These are phyloP conservation scores for Chroicocephalus ridibundus DNA, from an alignment of 2,113 vertebrate species.

Conservation along the genomic window DNA sequence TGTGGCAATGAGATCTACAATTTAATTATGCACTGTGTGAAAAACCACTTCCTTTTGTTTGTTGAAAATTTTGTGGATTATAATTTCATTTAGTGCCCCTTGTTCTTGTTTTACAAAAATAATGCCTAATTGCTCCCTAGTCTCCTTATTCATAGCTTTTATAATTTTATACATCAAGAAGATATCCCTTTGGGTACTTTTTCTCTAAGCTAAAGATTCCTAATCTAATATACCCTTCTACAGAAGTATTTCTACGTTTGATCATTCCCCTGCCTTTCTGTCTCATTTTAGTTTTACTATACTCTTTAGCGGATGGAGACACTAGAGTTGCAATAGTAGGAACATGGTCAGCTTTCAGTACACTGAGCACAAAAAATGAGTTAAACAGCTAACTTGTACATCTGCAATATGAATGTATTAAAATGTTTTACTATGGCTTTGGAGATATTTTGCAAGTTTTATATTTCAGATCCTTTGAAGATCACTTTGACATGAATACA, in stretches of 20 bases:
- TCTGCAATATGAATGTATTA: background rate
- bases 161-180: conserved; percentile 6
- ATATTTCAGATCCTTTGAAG: background rate
- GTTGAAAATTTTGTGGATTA: conserved; percentile 9
- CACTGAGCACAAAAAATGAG: background rate
- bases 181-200: background rate
- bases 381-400: fast-evolving
- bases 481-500: background rate
- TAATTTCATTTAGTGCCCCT: conserved; percentile 38
- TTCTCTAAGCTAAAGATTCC: background rate
- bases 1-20: conserved; percentile 9
- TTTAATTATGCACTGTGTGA: conserved; percentile 36
- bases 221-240: conserved; percentile 8
- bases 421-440: background rate
- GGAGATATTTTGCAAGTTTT: background rate
- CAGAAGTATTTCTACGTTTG: background rate
- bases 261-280: background rate
- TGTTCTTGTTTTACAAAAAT: conserved; percentile 23
- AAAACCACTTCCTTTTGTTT: conserved; percentile 57
- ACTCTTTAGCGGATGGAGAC: background rate
- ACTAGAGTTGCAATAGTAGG: background rate
- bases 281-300: background rate
- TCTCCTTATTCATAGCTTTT: background rate
- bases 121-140: conserved; percentile 7
- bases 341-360: background rate